These are phyloP conservation scores for Agriotes lineatus DNA, from an alignment of 2,888 invertebrate genomes.

Conservation along the genomic window DNA sequence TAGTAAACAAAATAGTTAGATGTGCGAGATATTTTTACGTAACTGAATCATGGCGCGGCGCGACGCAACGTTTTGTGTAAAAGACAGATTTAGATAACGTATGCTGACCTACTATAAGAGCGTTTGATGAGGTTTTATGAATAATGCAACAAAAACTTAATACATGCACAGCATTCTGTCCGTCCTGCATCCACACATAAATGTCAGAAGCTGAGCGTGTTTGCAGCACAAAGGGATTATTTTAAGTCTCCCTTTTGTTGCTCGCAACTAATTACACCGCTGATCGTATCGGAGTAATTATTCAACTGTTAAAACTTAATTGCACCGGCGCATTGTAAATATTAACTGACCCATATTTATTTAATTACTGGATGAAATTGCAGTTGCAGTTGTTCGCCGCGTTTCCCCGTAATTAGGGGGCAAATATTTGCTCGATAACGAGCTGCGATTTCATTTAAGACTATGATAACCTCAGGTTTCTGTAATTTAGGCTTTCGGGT, in stretches of 20 bases:
- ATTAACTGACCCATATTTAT: constrained; percentile 35
- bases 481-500: background rate
- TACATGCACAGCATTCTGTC: constrained; percentile 33
- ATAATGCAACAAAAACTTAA: constrained; percentile 39
- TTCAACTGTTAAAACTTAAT: constrained; percentile 36
- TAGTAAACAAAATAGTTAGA: constrained; percentile 22
- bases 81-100: constrained; percentile 35
- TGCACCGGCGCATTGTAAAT: constrained; percentile 28
- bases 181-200: constrained; percentile 21
- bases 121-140: constrained; percentile 34
- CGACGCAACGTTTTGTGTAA: constrained; percentile 13
- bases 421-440: constrained; percentile 20
- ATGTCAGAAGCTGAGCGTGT: constrained; percentile 16
- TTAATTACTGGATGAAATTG: constrained; percentile 33
- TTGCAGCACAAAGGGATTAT: constrained; percentile 21
- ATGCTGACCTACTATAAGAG: constrained; percentile 32
- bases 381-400: constrained; percentile 14
- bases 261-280: constrained; percentile 5
- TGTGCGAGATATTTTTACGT: constrained; percentile 12
- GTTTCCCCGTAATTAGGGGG: constrained; percentile 20
- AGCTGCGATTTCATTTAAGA: background rate
- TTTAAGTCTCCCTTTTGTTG: constrained; percentile 10
- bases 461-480: background rate
- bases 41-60: constrained; percentile 9
- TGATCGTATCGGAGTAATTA: constrained; percentile 37